Evolutionary conservation across 1,140 invertebrate species (phyloP).

Genomic region (Diploscapter pachys): DNA sequence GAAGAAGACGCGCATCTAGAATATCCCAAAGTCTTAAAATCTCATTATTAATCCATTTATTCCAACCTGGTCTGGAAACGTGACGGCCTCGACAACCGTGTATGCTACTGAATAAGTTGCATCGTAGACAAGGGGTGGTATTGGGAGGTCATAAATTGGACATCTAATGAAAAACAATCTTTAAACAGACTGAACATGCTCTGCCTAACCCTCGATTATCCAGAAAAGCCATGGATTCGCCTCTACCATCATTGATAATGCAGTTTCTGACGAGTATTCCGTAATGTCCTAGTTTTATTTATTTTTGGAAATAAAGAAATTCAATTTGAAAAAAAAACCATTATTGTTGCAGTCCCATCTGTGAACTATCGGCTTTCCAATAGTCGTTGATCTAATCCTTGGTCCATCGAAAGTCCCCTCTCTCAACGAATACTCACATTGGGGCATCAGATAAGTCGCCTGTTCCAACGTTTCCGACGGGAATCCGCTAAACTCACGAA

Average conservation of each 20-base stretch:
- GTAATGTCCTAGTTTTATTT: conserved; percentile 38
- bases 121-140: conserved; percentile 37
- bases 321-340: conserved; percentile 30
- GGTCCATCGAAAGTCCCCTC: conserved; percentile 45
- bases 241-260: conserved; percentile 43
- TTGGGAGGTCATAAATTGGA: conserved; percentile 8
- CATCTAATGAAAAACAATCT: conserved; percentile 21
- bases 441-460: conserved; percentile 36
- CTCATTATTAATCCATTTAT: conserved; percentile 5
- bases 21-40: too few relatives aligned
- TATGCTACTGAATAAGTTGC: conserved; percentile 41
- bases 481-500: conserved; percentile 15
- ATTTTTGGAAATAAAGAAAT: conserved; percentile 8
- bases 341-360: conserved; percentile 50
- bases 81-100: conserved; percentile 44
- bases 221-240: background rate
- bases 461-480: conserved; percentile 36
- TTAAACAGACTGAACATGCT: conserved; percentile 31
- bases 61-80: conserved; percentile 46
- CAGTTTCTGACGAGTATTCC: conserved; percentile 51
- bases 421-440: conserved; percentile 46
- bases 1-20: conserved; percentile 11
- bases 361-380: conserved; percentile 47
- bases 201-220: conserved; percentile 41
- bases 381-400: conserved; percentile 33